These are phyloP conservation scores for Drosophila virilis DNA, from an alignment of 1,140 invertebrate species.

Conservation along the genomic window DNA sequence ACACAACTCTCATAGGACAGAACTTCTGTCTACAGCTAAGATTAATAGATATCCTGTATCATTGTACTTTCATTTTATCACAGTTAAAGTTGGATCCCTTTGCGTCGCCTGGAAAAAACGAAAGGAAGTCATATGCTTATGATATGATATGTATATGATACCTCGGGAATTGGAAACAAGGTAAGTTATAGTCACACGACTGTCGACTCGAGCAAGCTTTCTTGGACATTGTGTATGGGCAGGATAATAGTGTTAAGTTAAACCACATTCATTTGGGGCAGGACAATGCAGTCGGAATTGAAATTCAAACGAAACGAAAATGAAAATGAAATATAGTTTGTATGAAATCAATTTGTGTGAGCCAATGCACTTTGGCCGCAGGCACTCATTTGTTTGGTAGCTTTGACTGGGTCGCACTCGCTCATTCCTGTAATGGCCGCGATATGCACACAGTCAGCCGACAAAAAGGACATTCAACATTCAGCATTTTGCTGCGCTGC, in stretches of 20 bases:
- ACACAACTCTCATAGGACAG: no score
- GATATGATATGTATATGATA: no score
- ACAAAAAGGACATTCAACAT: slow-evolving; percentile 33
- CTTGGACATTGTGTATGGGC: no score
- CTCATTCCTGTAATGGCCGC: slow-evolving; percentile 33
- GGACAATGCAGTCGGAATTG: slow-evolving; percentile 38
- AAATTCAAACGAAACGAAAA: slow-evolving; percentile 56
- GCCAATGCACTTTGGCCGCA: slow-evolving; percentile 22
- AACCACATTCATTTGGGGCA: background rate
- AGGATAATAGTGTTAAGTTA: background rate
- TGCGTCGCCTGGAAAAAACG: background rate
- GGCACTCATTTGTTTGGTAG: slow-evolving; percentile 1
- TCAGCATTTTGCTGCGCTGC: slow-evolving; percentile 6
- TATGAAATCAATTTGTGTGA: slow-evolving; percentile 72
- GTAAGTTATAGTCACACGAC: background rate
- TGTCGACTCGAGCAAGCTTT: background rate
- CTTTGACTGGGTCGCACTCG: background rate
- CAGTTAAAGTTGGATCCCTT: background rate
- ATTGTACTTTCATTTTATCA: no score
- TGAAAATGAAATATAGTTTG: slow-evolving; percentile 68
- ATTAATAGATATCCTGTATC: background rate
- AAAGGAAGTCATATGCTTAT: no score
- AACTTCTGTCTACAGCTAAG: background rate
- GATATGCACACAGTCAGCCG: slow-evolving; percentile 49
- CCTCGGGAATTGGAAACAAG: background rate